Conservation (phyloP, 2,888 invertebrate species). For the Drosophila fungiperda region DNA sequence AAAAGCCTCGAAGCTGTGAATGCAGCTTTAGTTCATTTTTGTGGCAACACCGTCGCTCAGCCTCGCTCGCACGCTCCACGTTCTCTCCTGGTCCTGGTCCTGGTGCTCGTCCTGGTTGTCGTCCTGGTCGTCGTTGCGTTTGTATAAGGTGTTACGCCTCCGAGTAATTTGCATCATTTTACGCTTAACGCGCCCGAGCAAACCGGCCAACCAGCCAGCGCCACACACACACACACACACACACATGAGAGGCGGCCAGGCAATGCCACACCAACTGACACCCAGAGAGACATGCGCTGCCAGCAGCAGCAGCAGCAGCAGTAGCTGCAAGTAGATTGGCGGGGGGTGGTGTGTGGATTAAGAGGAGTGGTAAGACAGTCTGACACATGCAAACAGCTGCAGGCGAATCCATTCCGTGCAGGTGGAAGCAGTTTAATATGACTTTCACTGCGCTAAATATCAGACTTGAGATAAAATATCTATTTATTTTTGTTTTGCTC, state of each 20-base stretch:
- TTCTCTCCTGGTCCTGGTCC: no score
- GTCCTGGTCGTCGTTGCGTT: not conserved
- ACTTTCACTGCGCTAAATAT: not conserved
- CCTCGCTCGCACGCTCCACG: not conserved
- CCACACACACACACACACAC: conserved; percentile 1
- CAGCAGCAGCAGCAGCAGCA: conserved; percentile 22
- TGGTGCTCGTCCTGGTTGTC: not conserved
- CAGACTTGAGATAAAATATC: not conserved
- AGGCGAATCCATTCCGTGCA: conserved; percentile 24
- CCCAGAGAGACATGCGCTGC: conserved; percentile 43
- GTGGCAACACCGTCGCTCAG: conserved; percentile 18
- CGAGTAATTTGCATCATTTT: conserved; percentile 71
- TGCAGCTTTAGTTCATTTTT: conserved; percentile 52
- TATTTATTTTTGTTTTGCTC: not conserved
- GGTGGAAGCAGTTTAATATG: not conserved
- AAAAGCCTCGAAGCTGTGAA: conserved; percentile 35
- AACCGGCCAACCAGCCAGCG: conserved; percentile 25
- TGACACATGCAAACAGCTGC: conserved; percentile 33
- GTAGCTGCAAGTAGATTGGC: no score
- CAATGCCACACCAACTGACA: conserved; percentile 56
- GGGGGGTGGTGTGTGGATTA: not conserved
- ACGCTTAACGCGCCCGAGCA: conserved; percentile 63
- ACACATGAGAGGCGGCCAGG: conserved; percentile 11
- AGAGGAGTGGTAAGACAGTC: conserved; percentile 4
- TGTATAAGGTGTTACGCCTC: conserved; percentile 59